A percentile compares a stretch with the other conserved stretches of the same genome.
Evolutionary conservation across 2,797 vertebrate genomes (phyloP).

Genomic region (Enteromius thamalakanensis): DNA sequence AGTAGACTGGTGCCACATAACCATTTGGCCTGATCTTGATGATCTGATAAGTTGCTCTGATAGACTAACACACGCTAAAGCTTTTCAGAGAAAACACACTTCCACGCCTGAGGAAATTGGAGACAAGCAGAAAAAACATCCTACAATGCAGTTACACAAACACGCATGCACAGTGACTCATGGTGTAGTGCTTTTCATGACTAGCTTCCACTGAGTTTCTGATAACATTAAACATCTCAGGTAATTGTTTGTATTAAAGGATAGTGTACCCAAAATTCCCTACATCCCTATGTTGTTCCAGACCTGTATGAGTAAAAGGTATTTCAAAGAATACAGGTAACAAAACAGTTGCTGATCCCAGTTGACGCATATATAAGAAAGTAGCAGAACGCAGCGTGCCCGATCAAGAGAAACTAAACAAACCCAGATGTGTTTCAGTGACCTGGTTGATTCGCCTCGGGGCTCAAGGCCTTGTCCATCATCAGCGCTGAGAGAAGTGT

Average conservation of each 20-base stretch:
- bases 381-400: not conserved
- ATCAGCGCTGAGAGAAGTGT: constrained; percentile 41
- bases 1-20: constrained; percentile 24
- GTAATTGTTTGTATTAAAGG: not conserved
- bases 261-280: not conserved
- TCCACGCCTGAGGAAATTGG: constrained; percentile 2
- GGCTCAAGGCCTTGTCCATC: constrained; percentile 47
- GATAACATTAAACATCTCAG: not conserved
- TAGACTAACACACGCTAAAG: constrained; percentile 3
- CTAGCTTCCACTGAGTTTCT: not conserved
- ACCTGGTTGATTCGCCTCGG: constrained; percentile 19
- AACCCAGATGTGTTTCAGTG: constrained; percentile 50
- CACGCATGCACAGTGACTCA: not conserved
- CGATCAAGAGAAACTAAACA: constrained; percentile 38
- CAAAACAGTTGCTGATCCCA: not conserved
- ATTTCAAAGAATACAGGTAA: not conserved
- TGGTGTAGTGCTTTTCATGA: constrained; percentile 1
- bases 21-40: constrained; percentile 10
- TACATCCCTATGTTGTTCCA: not conserved
- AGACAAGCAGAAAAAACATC: constrained; percentile 9
- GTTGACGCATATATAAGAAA: not conserved
- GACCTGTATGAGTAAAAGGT: not conserved
- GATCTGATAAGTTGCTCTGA: constrained; percentile 5
- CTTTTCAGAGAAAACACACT: constrained; percentile 6
- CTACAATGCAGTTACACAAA: constrained; percentile 1